Conservation (phyloP, 2,113 vertebrate genomes). For the Microcebus jonahi region DNA sequence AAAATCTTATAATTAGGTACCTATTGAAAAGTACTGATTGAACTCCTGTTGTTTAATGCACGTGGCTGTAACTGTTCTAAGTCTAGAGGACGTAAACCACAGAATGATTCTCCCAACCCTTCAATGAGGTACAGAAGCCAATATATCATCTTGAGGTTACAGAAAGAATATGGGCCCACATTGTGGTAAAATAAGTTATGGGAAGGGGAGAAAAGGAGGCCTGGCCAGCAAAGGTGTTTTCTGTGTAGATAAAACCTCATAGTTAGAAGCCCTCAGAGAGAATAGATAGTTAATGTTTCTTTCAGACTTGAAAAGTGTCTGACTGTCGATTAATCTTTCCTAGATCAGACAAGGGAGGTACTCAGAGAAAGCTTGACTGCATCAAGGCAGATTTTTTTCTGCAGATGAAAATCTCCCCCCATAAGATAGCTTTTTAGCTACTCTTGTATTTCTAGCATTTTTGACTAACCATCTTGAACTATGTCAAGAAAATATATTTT, state of each 20-base stretch:
- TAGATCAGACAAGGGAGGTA: background rate
- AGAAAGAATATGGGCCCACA: background rate
- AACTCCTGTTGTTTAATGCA: background rate
- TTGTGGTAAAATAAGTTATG: background rate
- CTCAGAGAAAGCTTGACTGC: background rate
- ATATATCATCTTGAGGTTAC: background rate
- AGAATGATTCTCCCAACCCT: background rate
- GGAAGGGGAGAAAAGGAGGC: background rate
- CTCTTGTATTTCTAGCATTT: background rate
- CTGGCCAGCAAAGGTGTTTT: background rate
- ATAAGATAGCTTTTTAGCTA: background rate
- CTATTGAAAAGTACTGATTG: background rate
- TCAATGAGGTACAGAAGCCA: background rate
- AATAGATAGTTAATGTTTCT: background rate
- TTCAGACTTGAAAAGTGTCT: background rate
- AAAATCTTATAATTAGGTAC: background rate
- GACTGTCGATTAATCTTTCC: background rate
- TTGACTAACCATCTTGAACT: background rate
- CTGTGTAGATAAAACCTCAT: background rate
- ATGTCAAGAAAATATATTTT: background rate
- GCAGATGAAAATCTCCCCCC: background rate
- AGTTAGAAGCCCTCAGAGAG: background rate
- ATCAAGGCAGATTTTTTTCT: background rate
- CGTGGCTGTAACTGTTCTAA: background rate
- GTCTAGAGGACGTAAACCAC: background rate